Conservation (phyloP, 2,797 vertebrate species). For the Botia almorhae region DNA sequence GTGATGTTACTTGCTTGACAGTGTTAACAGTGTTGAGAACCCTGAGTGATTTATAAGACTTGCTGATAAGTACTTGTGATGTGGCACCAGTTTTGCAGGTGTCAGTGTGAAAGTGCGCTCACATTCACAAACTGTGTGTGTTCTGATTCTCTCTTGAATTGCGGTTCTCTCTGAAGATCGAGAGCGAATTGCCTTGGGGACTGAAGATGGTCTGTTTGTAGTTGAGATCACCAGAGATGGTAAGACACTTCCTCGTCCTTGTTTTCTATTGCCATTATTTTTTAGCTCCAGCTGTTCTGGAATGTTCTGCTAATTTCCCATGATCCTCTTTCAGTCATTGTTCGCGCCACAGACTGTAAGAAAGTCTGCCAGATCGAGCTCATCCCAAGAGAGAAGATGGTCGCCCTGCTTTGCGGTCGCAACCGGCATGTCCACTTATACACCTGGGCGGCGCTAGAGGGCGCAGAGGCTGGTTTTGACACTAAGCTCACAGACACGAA, state of each 20-base stretch:
- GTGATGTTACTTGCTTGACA: no score
- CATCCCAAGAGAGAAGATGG: slow-evolving; percentile 87
- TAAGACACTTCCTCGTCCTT: slow-evolving; percentile 68
- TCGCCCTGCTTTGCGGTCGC: slow-evolving; percentile 88
- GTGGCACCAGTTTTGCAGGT: not conserved
- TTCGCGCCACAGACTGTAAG: slow-evolving; percentile 93
- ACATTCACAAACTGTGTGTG: not conserved
- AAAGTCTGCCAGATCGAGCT: slow-evolving; percentile 93
- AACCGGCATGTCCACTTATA: slow-evolving; percentile 92
- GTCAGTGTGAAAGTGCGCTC: not conserved
- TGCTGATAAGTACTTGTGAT: not conserved
- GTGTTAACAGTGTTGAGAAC: no score
- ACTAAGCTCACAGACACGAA: slow-evolving; percentile 91
- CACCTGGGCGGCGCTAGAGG: slow-evolving; percentile 89
- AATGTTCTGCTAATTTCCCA: slow-evolving; percentile 18
- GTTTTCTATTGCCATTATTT: not conserved
- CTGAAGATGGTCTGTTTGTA: slow-evolving; percentile 94
- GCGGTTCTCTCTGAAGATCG: slow-evolving; percentile 78
- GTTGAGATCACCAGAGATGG: slow-evolving; percentile 94
- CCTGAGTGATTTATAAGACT: no score
- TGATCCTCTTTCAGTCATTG: slow-evolving; percentile 82
- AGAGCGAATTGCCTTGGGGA: slow-evolving; percentile 90
- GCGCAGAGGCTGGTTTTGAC: slow-evolving; percentile 85
- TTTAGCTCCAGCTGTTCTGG: not conserved
- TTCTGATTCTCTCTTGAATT: slow-evolving; percentile 1